Percentiles rank a stretch among this genome's conserved stretches.
phyloP scores from a whole-genome alignment of 2,113 vertebrate genomes.

The Tretioscincus oriximinensis region DNA sequence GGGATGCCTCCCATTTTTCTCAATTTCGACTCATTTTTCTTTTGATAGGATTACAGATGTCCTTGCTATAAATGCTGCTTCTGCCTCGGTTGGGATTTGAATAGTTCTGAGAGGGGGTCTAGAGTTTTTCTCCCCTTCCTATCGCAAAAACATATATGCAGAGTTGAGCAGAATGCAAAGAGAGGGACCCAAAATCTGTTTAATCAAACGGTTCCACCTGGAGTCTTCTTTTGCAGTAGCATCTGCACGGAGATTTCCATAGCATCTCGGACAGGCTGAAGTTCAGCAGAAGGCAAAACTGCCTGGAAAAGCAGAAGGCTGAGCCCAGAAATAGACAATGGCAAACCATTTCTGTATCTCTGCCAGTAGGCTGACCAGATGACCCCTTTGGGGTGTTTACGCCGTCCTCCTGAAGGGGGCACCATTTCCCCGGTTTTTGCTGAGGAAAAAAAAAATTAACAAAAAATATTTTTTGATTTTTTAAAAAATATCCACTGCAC shows the following conservation, averaged over 20 bases:
- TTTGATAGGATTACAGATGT: slow-evolving; percentile 67
- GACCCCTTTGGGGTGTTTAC: no score
- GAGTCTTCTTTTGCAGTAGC: slow-evolving; percentile 58
- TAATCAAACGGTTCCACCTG: slow-evolving; percentile 36
- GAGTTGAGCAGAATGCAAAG: slow-evolving; percentile 38
- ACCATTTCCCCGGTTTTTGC: no score
- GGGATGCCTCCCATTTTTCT: slow-evolving; percentile 62
- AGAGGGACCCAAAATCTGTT: not conserved
- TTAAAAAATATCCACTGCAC: no score
- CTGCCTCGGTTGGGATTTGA: slow-evolving; percentile 64
- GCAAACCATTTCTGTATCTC: no score
- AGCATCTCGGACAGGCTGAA: no score
- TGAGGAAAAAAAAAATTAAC: no score
- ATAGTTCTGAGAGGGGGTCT: slow-evolving; percentile 55
- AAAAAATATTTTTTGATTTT: no score
- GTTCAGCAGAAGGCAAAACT: no score
- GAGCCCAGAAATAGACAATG: no score
- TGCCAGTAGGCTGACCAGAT: no score
- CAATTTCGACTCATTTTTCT: slow-evolving; percentile 63
- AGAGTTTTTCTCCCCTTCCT: slow-evolving; percentile 47
- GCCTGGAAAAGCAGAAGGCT: no score
- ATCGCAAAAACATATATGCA: slow-evolving; percentile 18
- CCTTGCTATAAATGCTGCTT: slow-evolving; percentile 53
- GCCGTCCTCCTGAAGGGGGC: no score
- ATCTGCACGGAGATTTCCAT: not conserved